Evolutionary conservation across 2,113 vertebrate species (phyloP).

Genomic region (Symphodus melops): DNA sequence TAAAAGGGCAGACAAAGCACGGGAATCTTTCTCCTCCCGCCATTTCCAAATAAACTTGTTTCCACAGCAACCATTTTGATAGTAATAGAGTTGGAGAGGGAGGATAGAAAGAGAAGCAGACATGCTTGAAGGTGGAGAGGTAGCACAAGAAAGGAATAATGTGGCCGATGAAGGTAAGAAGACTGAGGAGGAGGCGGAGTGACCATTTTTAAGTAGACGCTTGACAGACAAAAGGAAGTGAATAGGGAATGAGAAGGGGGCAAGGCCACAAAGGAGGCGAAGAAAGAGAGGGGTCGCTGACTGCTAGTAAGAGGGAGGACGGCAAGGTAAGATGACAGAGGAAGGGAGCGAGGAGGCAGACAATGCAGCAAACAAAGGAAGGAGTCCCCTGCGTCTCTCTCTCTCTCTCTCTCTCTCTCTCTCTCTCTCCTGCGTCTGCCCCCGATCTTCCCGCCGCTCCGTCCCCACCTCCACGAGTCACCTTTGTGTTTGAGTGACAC

Average conservation of each 20-base stretch:
- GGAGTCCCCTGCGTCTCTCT: conserved; percentile 40
- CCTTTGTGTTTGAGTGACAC: conserved; percentile 76
- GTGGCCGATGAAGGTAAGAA: neutral
- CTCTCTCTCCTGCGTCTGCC: conserved; percentile 22
- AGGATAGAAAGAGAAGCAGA: conserved; percentile 16
- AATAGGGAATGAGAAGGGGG: conserved; percentile 40
- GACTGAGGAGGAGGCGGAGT: conserved; percentile 31
- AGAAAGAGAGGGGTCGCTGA: conserved; percentile 66
- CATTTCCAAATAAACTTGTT: neutral
- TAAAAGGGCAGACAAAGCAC: conserved; percentile 51
- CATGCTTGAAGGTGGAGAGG: conserved; percentile 41
- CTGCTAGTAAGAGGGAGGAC: conserved; percentile 62
- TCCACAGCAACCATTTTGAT: conserved; percentile 74
- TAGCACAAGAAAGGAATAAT: conserved; percentile 13
- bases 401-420: conserved; percentile 30
- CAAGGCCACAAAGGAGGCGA: conserved; percentile 57
- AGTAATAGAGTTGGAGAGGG: conserved; percentile 24
- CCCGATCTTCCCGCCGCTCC: conserved; percentile 49
- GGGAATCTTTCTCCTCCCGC: conserved; percentile 37
- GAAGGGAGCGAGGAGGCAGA: conserved; percentile 57
- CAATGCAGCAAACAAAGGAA: conserved; percentile 75
- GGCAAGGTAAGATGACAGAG: conserved; percentile 68
- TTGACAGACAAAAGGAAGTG: conserved; percentile 53
- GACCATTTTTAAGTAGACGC: conserved; percentile 43
- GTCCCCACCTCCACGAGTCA: conserved; percentile 72